Conservation (phyloP, 2,113 vertebrate genomes). For the Brienomyrus longianalis region DNA sequence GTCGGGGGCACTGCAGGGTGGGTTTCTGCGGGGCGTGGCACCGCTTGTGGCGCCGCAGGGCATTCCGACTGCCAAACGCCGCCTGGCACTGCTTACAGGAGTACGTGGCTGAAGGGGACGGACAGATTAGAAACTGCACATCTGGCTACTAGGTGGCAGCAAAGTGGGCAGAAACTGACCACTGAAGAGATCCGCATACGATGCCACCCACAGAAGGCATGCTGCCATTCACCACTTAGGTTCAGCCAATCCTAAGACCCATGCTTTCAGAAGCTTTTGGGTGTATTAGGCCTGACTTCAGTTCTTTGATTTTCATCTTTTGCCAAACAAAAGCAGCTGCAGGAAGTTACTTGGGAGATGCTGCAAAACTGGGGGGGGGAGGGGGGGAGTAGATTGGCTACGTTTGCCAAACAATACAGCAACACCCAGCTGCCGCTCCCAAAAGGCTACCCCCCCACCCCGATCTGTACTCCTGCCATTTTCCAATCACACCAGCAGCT, state of each 20-base stretch:
- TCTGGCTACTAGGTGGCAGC: background rate
- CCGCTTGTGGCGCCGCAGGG: constrained; percentile 56
- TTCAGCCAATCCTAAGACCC: background rate
- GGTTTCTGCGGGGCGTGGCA: constrained; percentile 55
- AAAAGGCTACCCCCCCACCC: background rate
- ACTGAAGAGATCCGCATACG: background rate
- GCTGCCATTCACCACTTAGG: background rate
- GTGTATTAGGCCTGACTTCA: background rate
- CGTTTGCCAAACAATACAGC: background rate
- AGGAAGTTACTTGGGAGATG: background rate
- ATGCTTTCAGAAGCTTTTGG: background rate
- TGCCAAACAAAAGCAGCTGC: background rate
- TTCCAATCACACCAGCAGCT: background rate
- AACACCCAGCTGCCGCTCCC: background rate
- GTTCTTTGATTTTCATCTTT: background rate
- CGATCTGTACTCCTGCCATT: background rate
- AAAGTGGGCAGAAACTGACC: background rate
- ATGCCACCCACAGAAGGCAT: background rate
- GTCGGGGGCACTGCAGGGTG: constrained; percentile 54
- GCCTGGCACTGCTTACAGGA: constrained; percentile 57
- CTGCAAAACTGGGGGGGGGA: background rate
- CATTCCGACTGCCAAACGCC: constrained; percentile 41
- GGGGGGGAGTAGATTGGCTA: background rate
- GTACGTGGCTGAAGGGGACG: constrained; percentile 32
- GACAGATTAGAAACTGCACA: background rate